Base-by-base conservation (phyloP, 2,113 vertebrate genomes). In the Stomatorhinus ivindoensis region DNA sequence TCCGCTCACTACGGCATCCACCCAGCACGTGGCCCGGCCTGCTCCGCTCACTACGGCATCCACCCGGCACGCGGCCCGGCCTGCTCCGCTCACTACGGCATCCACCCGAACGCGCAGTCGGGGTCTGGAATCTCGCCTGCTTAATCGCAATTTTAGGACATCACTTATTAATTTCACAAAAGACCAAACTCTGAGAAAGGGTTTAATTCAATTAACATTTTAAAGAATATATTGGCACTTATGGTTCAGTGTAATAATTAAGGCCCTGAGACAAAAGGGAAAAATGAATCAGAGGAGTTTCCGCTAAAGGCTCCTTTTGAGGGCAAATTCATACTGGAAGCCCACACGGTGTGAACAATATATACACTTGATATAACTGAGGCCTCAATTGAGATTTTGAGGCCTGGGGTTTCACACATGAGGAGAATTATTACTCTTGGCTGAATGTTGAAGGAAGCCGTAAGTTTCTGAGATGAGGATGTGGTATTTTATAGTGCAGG, bases 181-280 rank as follows among this genome's bases (percentile, higher is more conserved):
- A 89, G 82, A 91, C 86, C 83, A 58, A 91, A 89, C 76, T 89
- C 88, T n/a, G 2, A 88, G 76, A 89, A 89, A 69, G 86, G 80
- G 55, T 91, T 89, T 91, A 89, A 91, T 89, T 86, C 73, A 89
- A 90, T 90, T 87, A 90, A 89, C 88, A 55, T 84, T 89, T 87
- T 87, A 89, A 90, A 89, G 76, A 42, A 89, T 90, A 48, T 80
- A 39, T 83, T 51, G 84, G 48, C 69, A 47, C 83, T 83, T 89
- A 89, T 39, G 21, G 80, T 55, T 46, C 21, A 55, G 88, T 58
- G 19, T 83, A 84, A 85, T 61, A 89, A 84, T 51, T 84, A 13
- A 85, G 82, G 44, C 21, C 80, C 24, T 44, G 51, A 42, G 50
- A 89, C 50, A 48, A 89, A 87, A 87, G 85, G 27, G n/a, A 31